phyloP scores from a whole-genome alignment of 2,113 vertebrate genomes.

The Prionailurus viverrinus region DNA sequence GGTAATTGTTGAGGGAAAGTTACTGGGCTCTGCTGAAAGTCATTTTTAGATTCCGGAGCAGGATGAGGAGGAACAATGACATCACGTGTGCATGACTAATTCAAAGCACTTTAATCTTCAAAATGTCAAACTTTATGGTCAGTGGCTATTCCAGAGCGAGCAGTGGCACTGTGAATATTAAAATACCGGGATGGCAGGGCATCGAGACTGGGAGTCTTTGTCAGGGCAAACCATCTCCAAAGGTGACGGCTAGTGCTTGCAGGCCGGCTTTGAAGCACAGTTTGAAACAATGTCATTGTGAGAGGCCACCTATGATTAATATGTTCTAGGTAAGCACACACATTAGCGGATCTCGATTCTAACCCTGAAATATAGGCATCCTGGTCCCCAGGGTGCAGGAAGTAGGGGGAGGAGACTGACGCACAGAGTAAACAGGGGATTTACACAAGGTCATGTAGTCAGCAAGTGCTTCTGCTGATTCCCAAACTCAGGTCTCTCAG shows the following conservation, averaged over 20 bases:
- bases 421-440: background rate
- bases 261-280: background rate
- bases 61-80: slow-evolving; percentile 68
- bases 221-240: background rate
- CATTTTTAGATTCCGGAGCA: slow-evolving; percentile 68
- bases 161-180: slow-evolving; percentile 47
- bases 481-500: background rate
- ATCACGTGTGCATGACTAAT: slow-evolving; percentile 80
- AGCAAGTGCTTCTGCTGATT: background rate
- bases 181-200: background rate
- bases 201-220: background rate
- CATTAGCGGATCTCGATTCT: background rate
- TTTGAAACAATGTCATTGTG: background rate
- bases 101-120: slow-evolving; percentile 74
- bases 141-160: slow-evolving; percentile 26
- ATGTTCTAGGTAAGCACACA: background rate
- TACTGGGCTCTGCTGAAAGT: slow-evolving; percentile 62
- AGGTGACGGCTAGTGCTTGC: background rate
- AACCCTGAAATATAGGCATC: background rate
- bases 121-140: slow-evolving; percentile 81
- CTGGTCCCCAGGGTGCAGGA: background rate
- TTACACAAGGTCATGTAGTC: background rate
- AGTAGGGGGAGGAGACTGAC: background rate
- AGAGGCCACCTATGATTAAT: background rate
- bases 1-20: slow-evolving; percentile 62